These are phyloP conservation scores for Hemithea aestivaria DNA, from an alignment of 2,888 invertebrate species.

Conservation along the genomic window DNA sequence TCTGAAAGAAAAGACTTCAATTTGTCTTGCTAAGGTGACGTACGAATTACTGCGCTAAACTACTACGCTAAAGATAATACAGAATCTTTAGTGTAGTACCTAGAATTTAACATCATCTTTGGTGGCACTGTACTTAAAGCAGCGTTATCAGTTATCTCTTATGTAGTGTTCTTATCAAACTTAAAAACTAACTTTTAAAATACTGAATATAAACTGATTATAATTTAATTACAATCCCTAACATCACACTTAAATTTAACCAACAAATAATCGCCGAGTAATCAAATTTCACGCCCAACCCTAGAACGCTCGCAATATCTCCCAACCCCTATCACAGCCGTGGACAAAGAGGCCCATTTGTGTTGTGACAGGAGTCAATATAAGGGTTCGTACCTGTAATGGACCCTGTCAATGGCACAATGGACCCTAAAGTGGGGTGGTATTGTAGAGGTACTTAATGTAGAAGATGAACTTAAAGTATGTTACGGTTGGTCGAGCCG, in stretches of 20 bases:
- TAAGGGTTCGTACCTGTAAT: constrained; percentile 20
- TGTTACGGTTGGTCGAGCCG: constrained; percentile 9
- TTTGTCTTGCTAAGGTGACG: no score
- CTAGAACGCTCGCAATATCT: constrained; percentile 36
- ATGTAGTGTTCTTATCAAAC: no score
- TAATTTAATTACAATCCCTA: background rate
- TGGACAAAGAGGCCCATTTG: constrained; percentile 47
- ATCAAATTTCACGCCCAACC: constrained; percentile 48
- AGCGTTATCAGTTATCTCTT: no score
- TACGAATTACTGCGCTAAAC: no score
- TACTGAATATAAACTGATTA: constrained; percentile 1
- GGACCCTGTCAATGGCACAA: constrained; percentile 17
- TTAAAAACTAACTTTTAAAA: no score
- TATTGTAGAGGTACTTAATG: constrained; percentile 15
- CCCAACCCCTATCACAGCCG: constrained; percentile 51
- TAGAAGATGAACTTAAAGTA: constrained; percentile 13
- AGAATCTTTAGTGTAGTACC: no score
- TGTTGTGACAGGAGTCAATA: constrained; percentile 76
- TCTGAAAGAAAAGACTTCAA: no score
- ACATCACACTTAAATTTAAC: constrained; percentile 4
- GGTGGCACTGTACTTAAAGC: no score
- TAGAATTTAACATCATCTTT: no score
- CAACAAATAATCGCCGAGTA: constrained; percentile 24
- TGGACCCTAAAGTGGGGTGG: constrained; percentile 14
- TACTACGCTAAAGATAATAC: no score